Conservation (phyloP, 2,113 vertebrate genomes). For the Todiramphus saurophagus region DNA sequence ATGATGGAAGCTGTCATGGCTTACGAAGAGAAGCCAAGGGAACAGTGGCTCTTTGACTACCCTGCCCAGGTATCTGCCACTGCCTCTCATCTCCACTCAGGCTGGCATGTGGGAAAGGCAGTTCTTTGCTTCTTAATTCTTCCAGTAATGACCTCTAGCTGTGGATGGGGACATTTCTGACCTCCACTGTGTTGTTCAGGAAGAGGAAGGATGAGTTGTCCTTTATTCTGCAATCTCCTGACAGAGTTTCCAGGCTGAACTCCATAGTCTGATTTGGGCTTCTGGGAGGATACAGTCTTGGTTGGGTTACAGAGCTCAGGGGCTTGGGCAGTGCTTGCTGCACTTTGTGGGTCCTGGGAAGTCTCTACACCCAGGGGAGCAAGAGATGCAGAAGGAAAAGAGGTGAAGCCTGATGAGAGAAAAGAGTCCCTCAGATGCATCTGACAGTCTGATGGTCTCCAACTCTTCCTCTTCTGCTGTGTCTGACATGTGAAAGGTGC, state of each 20-base stretch:
- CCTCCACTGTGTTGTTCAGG: background rate
- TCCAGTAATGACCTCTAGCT: too few species aligned
- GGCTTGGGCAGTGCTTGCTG: background rate
- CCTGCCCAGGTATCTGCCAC: constrained; percentile 82
- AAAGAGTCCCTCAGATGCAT: background rate
- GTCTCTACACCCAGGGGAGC: background rate
- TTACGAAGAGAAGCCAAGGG: constrained; percentile 90
- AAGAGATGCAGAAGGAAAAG: background rate
- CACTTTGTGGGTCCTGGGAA: background rate
- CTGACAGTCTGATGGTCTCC: background rate
- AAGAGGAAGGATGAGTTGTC: background rate
- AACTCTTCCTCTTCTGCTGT: background rate
- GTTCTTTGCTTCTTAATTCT: background rate
- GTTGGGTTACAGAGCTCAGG: background rate
- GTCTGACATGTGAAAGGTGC: background rate
- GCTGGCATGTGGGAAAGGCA: background rate
- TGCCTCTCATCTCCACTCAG: background rate
- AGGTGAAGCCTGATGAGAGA: background rate
- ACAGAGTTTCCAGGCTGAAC: background rate
- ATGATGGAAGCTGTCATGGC: constrained; percentile 83
- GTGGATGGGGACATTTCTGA: background rate
- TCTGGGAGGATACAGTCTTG: background rate
- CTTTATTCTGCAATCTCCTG: background rate
- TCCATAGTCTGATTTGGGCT: fast-evolving
- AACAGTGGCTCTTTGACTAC: constrained; percentile 91